Evolutionary conservation across 2,113 vertebrate genomes (phyloP).

Genomic region (Origma solitaria): DNA sequence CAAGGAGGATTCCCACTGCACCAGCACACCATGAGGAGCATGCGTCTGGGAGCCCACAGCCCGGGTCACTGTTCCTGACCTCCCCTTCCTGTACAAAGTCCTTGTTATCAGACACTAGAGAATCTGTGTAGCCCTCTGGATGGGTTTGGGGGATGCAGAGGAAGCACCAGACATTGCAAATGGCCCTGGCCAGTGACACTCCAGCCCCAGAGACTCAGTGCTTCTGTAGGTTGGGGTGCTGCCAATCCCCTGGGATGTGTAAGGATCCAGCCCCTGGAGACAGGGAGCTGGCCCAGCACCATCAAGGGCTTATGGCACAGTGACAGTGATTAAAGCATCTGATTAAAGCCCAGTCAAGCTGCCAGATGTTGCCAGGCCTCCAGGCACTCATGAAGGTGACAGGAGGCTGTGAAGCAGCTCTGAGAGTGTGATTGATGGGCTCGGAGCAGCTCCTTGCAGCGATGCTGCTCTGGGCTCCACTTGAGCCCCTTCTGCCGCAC

Average conservation of each 20-base stretch:
- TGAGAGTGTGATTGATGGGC: not conserved
- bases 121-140: not conserved
- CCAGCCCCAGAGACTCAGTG: not conserved
- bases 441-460: not conserved
- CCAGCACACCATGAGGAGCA: not conserved
- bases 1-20: not conserved
- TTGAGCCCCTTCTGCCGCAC: rapidly evolving
- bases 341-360: not conserved
- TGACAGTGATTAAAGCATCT: not conserved
- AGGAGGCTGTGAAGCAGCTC: not conserved
- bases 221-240: not conserved
- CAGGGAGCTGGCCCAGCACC: not conserved
- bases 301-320: not conserved
- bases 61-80: rapidly evolving
- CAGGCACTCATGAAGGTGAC: not conserved
- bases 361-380: constrained; percentile 7
- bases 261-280: not conserved
- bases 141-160: not conserved
- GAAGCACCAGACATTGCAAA: not conserved
- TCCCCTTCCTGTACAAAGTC: not conserved
- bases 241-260: rapidly evolving
- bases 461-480: rapidly evolving
- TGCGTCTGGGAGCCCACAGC: not conserved
- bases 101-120: not conserved
- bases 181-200: not conserved